Base-by-base conservation (phyloP, 2,797 vertebrate genomes). In the Helostoma temminkii region DNA sequence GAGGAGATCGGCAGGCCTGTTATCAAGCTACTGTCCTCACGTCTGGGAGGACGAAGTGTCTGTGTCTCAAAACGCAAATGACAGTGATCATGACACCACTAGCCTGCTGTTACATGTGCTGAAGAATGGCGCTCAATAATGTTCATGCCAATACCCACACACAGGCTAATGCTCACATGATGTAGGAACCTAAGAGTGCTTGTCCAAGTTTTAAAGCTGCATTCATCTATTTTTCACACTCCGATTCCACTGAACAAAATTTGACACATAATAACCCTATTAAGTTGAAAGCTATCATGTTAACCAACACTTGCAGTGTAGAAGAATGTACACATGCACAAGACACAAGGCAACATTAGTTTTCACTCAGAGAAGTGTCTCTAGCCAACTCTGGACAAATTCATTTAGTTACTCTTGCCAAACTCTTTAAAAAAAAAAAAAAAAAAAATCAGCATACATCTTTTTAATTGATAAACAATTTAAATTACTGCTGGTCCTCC, bases 1-100 rank as follows among this genome's bases (percentile, higher is more conserved):
- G 94, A 90, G 49, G 94, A 96, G 96, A 97, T 89, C 94, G 94
- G 94, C 94, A 96, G 95, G 95, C 95, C 95, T 95, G 96, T 97
- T 96, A 97, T 96, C 96, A 96, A 95, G 91, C 94, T 95, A 93
- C 94, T 94, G 95, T 96, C 95, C 95, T 94, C 89, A 91, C 90
- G 85, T 49, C 92, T 92, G 71, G 71, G 82, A 67, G 78, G 79
- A 71, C 25, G 49, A 63, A 76, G 66, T 64, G 81, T 83, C 83
- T 69, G 71, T 78, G 73, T 84, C 82, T 84, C 50, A 3, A 80
- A 70, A 81, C 41, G 71, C 63, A 81, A 89, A 86, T 82, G 81
- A 86, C 63, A 78, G 60, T 57, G 78, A 87, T 88, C 80, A 74
- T 82, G 87, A 89, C 82, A 88, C 83, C 73, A 48, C 67, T 60